phyloP scores from a whole-genome alignment of 1,140 invertebrate species.

The Listronotus bonariensis region DNA sequence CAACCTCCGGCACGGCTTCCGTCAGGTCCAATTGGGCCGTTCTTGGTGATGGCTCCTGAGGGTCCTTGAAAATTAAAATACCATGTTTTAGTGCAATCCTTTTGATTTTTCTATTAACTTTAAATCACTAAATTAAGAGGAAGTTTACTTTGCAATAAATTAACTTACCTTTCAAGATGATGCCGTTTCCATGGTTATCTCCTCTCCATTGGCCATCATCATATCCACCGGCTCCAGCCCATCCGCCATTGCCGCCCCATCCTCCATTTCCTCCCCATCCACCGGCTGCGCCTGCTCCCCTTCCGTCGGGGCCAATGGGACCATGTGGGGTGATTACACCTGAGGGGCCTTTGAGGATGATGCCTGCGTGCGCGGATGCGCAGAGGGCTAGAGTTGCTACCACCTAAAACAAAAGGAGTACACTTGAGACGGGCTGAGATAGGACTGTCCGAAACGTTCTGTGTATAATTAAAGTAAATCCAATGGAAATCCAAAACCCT shows the following conservation, averaged over 20 bases:
- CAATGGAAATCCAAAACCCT: background rate
- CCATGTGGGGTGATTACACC: conserved; percentile 39
- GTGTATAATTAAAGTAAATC: background rate
- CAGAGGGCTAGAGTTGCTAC: conserved; percentile 34
- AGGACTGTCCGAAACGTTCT: too few relatives aligned
- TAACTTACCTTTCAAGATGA: conserved; percentile 30
- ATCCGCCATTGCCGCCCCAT: too few relatives aligned
- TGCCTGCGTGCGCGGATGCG: conserved; percentile 26
- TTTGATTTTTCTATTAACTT: too few relatives aligned
- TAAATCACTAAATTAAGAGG: too few relatives aligned
- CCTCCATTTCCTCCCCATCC: conserved; percentile 12
- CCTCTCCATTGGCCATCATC: conserved; percentile 23
- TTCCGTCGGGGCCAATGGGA: conserved; percentile 40
- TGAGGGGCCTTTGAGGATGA: conserved; percentile 36
- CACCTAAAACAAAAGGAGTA: conserved; percentile 23
- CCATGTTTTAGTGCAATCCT: too few relatives aligned
- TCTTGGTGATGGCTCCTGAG: conserved; percentile 29
- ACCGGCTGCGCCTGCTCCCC: conserved; percentile 25
- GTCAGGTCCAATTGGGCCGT: conserved; percentile 29
- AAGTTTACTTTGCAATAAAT: too few relatives aligned
- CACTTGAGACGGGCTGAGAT: background rate
- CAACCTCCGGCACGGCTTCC: too few relatives aligned
- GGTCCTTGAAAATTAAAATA: conserved; percentile 16
- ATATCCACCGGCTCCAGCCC: too few relatives aligned
- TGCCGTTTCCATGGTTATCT: conserved; percentile 13